Base-by-base conservation (phyloP, 1,140 invertebrate species). In the Micrasema longulum region DNA sequence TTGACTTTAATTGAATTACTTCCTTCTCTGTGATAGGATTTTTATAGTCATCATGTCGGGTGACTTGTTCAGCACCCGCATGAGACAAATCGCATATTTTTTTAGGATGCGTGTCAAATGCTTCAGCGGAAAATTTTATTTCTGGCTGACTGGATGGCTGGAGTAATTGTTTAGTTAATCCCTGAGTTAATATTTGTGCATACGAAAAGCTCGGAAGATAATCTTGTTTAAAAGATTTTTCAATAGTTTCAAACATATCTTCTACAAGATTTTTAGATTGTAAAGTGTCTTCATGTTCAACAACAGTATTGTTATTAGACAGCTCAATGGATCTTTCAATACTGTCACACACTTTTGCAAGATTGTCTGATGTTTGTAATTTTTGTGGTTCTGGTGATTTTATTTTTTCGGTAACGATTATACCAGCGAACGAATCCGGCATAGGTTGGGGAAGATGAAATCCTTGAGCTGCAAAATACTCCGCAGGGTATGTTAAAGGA, bases 101-200 rank as follows among this genome's bases (percentile, higher is more conserved):
- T 14, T 66, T 38, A 4, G 20, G 43, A 41, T 52, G 36, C 12
- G 22, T 41, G 9, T 63, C 23, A 12, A 31, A 14, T 22, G n/a
- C 36, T 41, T 48, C 43, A 50, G 16, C 7, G 18, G 20, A 9
- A 52, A 35, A 50, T 31, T 48, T 48, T 14, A 38, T 60, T 16
- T 48, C 35, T 52, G 12, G 16, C 36, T 38, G 47, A 84, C 84
- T 88, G 86, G 87, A 88, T 88, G 86, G 86, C 87, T 88, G 87
- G 80, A 81, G 75, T 73, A 78, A 76, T 77, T 82, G 83, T 73
- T 80, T 77, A 79, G 74, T 82, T 41, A 92, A 84, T 2, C 91
- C 91, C 71, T 91, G 88, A 2, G 90, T 89, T 72, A 92, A 84
- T 77, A 92, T 91, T 81, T 91, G 89, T 14, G 91, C 91, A 80